These are phyloP conservation scores for Allophyes oxyacanthae DNA, from an alignment of 2,888 invertebrate species.

Conservation along the genomic window DNA sequence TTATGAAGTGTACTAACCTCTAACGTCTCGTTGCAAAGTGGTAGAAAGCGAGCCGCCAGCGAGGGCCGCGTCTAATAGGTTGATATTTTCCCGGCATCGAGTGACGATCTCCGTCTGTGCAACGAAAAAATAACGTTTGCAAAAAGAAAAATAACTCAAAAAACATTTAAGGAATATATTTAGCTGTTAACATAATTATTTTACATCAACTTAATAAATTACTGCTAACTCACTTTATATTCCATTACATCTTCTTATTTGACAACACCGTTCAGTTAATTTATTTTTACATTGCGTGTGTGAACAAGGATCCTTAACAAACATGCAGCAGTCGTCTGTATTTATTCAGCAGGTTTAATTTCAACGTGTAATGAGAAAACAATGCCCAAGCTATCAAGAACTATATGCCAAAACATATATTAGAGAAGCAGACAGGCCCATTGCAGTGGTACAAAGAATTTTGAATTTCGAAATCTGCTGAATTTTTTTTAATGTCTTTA, in stretches of 20 bases:
- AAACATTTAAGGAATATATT: slow-evolving; percentile 41
- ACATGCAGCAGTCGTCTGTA: slow-evolving; percentile 48
- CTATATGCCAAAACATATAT: slow-evolving; percentile 71
- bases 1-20: slow-evolving; percentile 84
- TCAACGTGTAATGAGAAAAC: slow-evolving; percentile 41
- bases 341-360: slow-evolving; percentile 30
- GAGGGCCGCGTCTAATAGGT: slow-evolving; percentile 92
- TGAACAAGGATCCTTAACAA: slow-evolving; percentile 18
- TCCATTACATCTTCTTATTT: slow-evolving; percentile 55
- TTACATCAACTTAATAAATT: slow-evolving; percentile 48
- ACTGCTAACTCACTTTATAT: slow-evolving; percentile 64
- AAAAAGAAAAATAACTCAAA: slow-evolving; percentile 52
- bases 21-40: slow-evolving; percentile 88
- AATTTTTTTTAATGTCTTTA: slow-evolving; percentile 26
- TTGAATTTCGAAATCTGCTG: slow-evolving; percentile 58
- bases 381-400: slow-evolving; percentile 63
- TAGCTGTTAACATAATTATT: slow-evolving; percentile 48
- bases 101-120: slow-evolving; percentile 94
- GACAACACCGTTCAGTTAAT: slow-evolving; percentile 45
- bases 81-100: slow-evolving; percentile 96
- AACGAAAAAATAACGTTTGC: slow-evolving; percentile 70
- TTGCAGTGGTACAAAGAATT: slow-evolving; percentile 58
- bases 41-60: slow-evolving; percentile 88
- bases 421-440: slow-evolving; percentile 73
- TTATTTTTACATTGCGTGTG: slow-evolving; percentile 39